These are phyloP conservation scores for Dermochelys coriacea DNA, from an alignment of 2,797 vertebrate genomes.

Conservation along the genomic window DNA sequence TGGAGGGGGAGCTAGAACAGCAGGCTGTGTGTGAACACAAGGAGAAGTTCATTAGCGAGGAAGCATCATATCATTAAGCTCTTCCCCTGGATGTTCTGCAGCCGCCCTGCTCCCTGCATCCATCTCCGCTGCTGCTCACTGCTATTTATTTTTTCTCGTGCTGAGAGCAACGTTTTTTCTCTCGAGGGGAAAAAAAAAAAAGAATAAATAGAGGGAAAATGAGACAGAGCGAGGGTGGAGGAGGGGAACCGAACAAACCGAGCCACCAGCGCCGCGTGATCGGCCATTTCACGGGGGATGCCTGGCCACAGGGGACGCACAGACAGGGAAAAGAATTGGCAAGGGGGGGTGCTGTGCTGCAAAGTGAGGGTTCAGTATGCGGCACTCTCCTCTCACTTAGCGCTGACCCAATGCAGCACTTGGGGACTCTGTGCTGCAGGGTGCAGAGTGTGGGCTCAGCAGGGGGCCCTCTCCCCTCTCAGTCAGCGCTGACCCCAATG, in stretches of 20 bases:
- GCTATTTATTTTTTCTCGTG: neutral
- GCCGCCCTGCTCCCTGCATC: neutral
- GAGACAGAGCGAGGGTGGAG: neutral
- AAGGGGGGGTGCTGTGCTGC: neutral
- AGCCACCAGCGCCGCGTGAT: neutral
- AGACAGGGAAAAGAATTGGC: neutral
- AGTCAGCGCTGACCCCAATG: neutral
- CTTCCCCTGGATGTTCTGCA: neutral
- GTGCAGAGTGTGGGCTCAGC: neutral
- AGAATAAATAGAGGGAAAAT: neutral
- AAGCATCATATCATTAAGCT: constrained; percentile 6
- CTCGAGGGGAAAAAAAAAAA: neutral
- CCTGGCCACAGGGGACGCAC: neutral
- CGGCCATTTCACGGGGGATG: neutral
- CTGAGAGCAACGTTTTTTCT: neutral
- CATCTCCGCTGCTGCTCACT: neutral
- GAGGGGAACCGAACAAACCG: neutral
- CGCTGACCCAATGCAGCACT: no score
- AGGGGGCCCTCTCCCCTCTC: no score
- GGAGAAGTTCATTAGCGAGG: neutral
- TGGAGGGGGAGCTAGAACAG: neutral
- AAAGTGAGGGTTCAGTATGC: neutral
- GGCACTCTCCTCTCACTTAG: no score
- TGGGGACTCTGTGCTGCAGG: neutral
- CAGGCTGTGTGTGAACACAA: neutral